Evolutionary conservation across 2,797 vertebrate genomes (phyloP).

Genomic region (Pangasius larnaudii): DNA sequence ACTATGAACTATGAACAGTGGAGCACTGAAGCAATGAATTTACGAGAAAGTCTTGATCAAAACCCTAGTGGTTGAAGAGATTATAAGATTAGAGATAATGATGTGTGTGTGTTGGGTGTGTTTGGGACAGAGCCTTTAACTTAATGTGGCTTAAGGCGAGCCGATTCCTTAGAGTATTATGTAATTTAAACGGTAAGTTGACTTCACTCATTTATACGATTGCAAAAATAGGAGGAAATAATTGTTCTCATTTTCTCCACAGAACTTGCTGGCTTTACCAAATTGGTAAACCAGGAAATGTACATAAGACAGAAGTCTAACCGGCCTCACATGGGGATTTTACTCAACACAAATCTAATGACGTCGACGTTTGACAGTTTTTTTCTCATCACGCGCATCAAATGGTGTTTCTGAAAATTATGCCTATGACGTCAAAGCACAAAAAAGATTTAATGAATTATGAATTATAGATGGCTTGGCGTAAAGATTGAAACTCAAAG

Average conservation of each 20-base stretch:
- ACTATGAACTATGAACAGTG: not conserved
- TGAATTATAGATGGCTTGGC: not conserved
- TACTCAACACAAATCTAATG: not conserved
- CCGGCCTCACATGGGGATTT: not conserved
- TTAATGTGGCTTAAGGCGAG: not conserved
- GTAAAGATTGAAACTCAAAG: conserved; percentile 9
- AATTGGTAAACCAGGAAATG: not conserved
- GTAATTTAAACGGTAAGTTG: not conserved
- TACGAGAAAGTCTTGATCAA: not conserved
- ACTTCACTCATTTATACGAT: not conserved
- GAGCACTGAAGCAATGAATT: not conserved
- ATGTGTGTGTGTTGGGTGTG: not conserved
- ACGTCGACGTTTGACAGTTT: not conserved
- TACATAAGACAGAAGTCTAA: not conserved
- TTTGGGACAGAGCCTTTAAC: not conserved
- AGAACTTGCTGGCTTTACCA: not conserved
- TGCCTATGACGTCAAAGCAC: not conserved
- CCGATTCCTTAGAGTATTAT: not conserved
- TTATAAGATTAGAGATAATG: conserved; percentile 1
- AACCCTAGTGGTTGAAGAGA: not conserved
- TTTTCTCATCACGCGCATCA: not conserved
- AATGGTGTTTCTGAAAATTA: not conserved
- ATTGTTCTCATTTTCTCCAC: not conserved
- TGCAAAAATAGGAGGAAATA: not conserved
- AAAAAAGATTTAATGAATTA: not conserved